phyloP scores from a whole-genome alignment of 2,797 vertebrate species.

The Meriones psammophilus region DNA sequence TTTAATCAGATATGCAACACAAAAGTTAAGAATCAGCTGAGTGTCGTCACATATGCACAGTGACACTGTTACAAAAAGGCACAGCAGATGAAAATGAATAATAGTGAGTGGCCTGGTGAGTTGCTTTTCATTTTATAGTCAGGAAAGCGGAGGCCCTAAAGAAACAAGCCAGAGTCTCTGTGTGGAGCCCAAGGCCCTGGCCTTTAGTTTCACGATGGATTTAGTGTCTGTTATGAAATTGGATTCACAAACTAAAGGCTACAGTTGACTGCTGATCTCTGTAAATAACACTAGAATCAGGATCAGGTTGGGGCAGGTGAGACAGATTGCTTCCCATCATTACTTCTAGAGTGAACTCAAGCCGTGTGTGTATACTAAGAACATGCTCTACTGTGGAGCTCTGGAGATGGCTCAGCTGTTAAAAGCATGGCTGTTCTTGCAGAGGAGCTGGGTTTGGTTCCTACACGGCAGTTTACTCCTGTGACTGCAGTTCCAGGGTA shows the following conservation, averaged over 20 bases:
- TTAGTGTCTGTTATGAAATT: neutral
- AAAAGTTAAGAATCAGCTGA: neutral
- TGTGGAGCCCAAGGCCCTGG: neutral
- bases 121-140: neutral
- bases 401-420: neutral
- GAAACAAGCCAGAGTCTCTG: neutral
- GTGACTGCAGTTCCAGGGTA: neutral
- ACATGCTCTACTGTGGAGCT: too few species aligned
- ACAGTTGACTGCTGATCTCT: neutral
- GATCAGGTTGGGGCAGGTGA: neutral
- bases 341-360: neutral
- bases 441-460: neutral
- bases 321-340: neutral
- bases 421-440: neutral
- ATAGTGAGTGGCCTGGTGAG: neutral
- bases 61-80: neutral
- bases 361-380: neutral
- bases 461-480: neutral
- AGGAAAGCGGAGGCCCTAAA: neutral
- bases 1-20: neutral
- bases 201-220: neutral
- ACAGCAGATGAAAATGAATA: neutral
- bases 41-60: neutral
- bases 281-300: neutral
- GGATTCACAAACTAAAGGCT: accelerated